Evolutionary conservation across 2,113 vertebrate genomes (phyloP).

Genomic region (Nothoprocta perdicaria): DNA sequence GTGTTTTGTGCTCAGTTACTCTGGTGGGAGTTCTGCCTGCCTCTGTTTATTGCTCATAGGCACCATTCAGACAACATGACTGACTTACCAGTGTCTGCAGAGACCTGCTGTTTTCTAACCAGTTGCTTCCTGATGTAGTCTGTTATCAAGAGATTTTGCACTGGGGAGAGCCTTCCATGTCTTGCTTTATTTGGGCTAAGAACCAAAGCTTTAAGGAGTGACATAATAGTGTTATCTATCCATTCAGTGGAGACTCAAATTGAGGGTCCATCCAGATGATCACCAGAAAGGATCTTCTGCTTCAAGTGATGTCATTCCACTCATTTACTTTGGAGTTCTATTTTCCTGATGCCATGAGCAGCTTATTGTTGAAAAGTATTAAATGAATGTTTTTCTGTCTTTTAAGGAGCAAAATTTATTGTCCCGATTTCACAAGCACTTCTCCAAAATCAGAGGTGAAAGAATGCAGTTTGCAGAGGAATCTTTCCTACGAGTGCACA

Average conservation of each 20-base stretch:
- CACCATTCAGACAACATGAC: background rate
- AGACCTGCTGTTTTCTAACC: background rate
- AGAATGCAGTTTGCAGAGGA: conserved; percentile 63
- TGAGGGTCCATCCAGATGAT: background rate
- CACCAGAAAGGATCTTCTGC: background rate
- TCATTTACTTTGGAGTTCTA: background rate
- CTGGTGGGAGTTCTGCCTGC: background rate
- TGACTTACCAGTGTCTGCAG: background rate
- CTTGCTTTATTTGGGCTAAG: background rate
- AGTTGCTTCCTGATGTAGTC: background rate
- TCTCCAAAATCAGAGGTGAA: conserved; percentile 72
- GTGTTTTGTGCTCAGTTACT: background rate
- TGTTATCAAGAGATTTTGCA: background rate
- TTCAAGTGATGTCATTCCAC: background rate
- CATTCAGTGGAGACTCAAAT: background rate
- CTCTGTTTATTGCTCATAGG: background rate
- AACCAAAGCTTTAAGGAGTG: background rate
- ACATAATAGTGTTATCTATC: background rate
- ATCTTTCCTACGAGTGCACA: conserved; percentile 80
- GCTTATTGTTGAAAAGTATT: background rate
- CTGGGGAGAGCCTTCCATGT: background rate
- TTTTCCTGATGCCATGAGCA: background rate
- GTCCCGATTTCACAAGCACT: conserved; percentile 76
- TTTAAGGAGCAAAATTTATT: conserved; percentile 80
- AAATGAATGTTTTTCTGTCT: conserved; percentile 19